Conservation (phyloP, 2,888 invertebrate genomes). For the Troides oblongomaculatus region DNA sequence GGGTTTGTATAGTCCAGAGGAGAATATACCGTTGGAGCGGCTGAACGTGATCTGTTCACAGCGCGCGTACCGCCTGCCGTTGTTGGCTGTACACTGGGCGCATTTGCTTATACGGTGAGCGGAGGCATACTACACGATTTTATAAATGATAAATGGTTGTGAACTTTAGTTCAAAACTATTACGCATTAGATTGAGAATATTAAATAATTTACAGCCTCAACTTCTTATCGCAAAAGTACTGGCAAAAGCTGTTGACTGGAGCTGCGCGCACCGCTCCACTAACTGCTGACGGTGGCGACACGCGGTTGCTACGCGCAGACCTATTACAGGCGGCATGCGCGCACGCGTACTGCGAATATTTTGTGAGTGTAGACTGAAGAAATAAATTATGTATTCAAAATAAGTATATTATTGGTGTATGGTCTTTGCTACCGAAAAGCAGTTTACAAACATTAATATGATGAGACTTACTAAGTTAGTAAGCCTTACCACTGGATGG, state of each 20-base stretch:
- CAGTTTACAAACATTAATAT: no score
- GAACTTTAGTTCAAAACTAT: no score
- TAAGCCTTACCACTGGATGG: no score
- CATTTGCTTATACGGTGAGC: constrained; percentile 82
- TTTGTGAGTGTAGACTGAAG: constrained; percentile 77
- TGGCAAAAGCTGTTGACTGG: constrained; percentile 83
- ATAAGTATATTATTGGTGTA: no score
- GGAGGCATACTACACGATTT: no score
- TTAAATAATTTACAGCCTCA: constrained; percentile 69
- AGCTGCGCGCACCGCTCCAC: constrained; percentile 57
- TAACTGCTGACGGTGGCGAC: constrained; percentile 56
- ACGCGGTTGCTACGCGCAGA: constrained; percentile 78
- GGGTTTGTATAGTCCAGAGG: constrained; percentile 71
- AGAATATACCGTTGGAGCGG: constrained; percentile 75
- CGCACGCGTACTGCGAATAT: constrained; percentile 88
- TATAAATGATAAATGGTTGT: no score
- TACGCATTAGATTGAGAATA: no score
- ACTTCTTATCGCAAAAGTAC: constrained; percentile 84
- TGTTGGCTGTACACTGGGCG: constrained; percentile 88
- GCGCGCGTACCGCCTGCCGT: constrained; percentile 83
- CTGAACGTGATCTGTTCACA: constrained; percentile 80
- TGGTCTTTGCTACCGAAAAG: no score
- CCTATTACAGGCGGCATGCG: constrained; percentile 83
- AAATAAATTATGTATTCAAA: no score
- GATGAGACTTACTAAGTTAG: no score